phyloP scores from a whole-genome alignment of 2,113 vertebrate species.

The Phoenicopterus ruber region DNA sequence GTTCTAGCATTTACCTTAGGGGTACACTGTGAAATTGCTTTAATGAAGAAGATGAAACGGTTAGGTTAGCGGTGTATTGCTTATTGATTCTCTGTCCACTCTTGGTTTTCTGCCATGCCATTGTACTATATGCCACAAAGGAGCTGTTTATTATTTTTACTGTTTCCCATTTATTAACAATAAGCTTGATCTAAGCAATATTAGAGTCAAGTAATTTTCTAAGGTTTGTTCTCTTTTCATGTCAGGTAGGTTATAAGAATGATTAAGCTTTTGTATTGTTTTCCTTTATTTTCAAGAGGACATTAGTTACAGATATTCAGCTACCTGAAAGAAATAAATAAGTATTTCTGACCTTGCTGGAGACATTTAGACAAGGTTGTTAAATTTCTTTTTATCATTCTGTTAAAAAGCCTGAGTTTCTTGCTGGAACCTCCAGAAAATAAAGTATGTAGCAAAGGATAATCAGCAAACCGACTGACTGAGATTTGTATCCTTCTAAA shows the following conservation, averaged over 20 bases:
- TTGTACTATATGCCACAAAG: background rate
- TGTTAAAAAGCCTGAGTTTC: background rate
- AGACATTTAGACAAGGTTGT: background rate
- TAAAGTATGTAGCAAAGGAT: background rate
- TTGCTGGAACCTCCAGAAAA: background rate
- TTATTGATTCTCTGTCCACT: background rate
- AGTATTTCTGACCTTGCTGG: background rate
- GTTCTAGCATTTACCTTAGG: background rate
- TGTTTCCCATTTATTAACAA: background rate
- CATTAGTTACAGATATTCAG: background rate
- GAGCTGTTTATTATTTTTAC: background rate
- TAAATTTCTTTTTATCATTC: background rate
- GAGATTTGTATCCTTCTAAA: background rate
- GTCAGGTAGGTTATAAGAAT: background rate
- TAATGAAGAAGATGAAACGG: background rate
- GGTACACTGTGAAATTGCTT: background rate
- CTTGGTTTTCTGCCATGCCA: rapidly evolving
- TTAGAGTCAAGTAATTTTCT: background rate
- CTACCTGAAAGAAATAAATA: background rate
- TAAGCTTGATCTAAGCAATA: background rate
- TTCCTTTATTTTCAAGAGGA: background rate
- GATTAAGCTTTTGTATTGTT: background rate
- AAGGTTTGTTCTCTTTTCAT: background rate
- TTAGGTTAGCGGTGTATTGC: background rate
- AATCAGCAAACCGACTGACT: background rate